Evolutionary conservation across 2,113 vertebrate species (phyloP).

Genomic region (Plecotus auritus): DNA sequence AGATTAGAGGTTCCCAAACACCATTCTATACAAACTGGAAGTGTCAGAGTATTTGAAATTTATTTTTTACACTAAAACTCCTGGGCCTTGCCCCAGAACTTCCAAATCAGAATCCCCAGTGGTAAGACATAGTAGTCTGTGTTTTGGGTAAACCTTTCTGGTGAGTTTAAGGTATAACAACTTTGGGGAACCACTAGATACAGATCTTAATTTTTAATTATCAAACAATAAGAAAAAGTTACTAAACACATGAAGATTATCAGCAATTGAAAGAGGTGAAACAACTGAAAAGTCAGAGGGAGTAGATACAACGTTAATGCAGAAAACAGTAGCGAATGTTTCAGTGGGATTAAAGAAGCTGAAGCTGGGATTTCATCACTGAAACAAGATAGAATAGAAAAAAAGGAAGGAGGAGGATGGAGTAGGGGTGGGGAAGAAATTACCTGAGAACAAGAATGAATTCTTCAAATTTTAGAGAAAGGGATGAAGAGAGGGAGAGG

Average conservation of each 20-base stretch:
- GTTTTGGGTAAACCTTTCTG: neutral
- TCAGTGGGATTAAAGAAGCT: neutral
- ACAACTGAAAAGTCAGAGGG: neutral
- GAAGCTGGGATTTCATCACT: neutral
- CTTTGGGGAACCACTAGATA: neutral
- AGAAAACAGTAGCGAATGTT: neutral
- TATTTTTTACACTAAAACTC: neutral
- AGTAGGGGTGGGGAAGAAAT: neutral
- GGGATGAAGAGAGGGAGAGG: neutral
- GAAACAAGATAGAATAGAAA: neutral
- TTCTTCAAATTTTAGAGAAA: neutral
- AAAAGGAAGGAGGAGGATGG: neutral
- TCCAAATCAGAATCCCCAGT: neutral
- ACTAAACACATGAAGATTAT: neutral
- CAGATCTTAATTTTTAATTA: neutral
- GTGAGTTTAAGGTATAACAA: neutral
- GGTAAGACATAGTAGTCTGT: neutral
- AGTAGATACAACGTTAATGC: neutral
- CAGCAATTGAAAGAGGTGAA: neutral
- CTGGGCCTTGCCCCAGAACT: neutral
- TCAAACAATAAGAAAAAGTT: neutral
- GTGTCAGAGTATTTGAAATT: neutral
- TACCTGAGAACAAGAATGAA: neutral
- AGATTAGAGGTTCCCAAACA: neutral
- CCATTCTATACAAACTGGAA: neutral